Base-by-base conservation (phyloP, 2,113 vertebrate species). In the Zapornia atra region DNA sequence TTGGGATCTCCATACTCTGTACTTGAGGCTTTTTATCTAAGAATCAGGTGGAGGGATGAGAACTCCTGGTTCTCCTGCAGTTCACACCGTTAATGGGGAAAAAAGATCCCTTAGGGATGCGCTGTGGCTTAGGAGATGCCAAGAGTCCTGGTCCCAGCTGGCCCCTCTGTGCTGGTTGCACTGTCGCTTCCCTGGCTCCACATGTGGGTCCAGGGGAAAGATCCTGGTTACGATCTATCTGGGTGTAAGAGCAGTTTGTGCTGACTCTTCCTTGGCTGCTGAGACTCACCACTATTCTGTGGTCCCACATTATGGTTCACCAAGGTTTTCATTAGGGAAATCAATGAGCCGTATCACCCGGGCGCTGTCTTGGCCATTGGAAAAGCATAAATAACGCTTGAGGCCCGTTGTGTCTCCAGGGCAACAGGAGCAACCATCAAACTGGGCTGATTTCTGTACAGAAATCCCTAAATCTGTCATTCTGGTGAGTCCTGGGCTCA, bases 301-400 rank as follows among this genome's bases (percentile, higher is more conserved):
- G 87, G 79, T 29, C 46, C 25, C 6, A 40, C 80, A 77, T 68
- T 11, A 61, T 9, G 84, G 84, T 63, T 93, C 83, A 85, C 73
- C 83, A 42, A 88, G 79, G 10, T 61, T 95, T 93, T 88, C 91
- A 93, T 93, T 91, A 95, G 75, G 83, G 83, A 40, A 57, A 85
- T 81, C 88, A 63, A 91, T 88, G 91, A 93, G 79, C 79, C 21
- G 0, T 16, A 40, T 77, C 84, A 91, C 66, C 91, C 80, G 5
- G 40, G 64, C 14, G 73, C 87, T 68, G 53, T 20, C 88, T 20
- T 68, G 91, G 94, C 22, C 83, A 81, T 24, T 51, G 60, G 22
- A 31, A 80, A 71, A 46, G 15, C 80, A 48, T 72, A 46, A 93
- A 72, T 81, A 84, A 72, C 1, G 34, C 31, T 3, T 3, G 68